phyloP scores from a whole-genome alignment of 1,140 invertebrate genomes.

The Pseudomyrmex sp. region DNA sequence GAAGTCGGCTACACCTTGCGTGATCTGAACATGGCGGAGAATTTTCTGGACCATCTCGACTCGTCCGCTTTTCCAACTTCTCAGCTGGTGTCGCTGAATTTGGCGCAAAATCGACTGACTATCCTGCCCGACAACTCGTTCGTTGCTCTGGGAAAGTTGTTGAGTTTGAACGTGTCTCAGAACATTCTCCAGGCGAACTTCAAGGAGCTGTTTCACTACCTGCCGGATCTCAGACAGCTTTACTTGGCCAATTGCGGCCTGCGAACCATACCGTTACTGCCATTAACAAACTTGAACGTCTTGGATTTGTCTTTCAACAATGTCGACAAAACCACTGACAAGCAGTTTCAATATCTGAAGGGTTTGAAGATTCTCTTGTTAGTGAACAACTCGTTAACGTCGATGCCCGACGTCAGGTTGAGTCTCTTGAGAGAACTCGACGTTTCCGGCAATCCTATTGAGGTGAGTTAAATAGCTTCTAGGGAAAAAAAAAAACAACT shows the following conservation, averaged over 20 bases:
- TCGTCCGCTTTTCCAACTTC: constrained; percentile 94
- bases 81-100: constrained; percentile 91
- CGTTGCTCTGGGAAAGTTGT: constrained; percentile 91
- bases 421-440: constrained; percentile 87
- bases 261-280: constrained; percentile 89
- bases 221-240: constrained; percentile 91
- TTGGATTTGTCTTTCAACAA: constrained; percentile 92
- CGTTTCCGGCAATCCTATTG: constrained; percentile 88
- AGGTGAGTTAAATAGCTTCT: constrained; percentile 78
- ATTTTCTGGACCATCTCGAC: constrained; percentile 94
- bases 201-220: constrained; percentile 95
- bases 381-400: constrained; percentile 88
- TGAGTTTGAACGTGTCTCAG: constrained; percentile 91
- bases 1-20: constrained; percentile 91
- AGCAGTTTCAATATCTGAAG: constrained; percentile 87
- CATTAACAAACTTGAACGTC: constrained; percentile 89
- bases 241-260: constrained; percentile 91
- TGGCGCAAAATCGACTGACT: constrained; percentile 92
- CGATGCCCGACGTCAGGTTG: constrained; percentile 87
- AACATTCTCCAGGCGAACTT: constrained; percentile 94
- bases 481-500: not conserved
- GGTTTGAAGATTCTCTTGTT: constrained; percentile 88
- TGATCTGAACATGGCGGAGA: constrained; percentile 91
- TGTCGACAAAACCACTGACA: constrained; percentile 87
- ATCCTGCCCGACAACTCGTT: constrained; percentile 96